These are phyloP conservation scores for Trichogramma evanescens DNA, from an alignment of 2,888 invertebrate species.

Conservation along the genomic window DNA sequence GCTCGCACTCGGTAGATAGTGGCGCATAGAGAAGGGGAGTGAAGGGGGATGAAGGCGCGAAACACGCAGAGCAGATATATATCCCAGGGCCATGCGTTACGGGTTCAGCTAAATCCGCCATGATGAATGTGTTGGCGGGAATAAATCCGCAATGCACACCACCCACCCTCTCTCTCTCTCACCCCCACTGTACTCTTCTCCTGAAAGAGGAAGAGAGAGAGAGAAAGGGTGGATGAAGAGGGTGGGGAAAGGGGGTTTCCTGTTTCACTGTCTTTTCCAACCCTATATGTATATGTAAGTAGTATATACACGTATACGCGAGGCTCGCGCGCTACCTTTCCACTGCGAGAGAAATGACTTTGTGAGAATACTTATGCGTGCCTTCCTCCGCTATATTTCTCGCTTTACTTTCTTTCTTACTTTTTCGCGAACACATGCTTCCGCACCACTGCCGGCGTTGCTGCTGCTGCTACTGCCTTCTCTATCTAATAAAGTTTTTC, in stretches of 20 bases:
- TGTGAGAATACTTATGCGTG: neutral
- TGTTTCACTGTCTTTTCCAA: slow-evolving; percentile 15
- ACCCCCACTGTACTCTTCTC: slow-evolving; percentile 17
- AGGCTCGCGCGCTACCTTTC: neutral
- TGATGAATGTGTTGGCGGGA: slow-evolving; percentile 49
- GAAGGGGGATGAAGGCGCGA: slow-evolving; percentile 7
- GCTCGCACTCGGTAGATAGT: slow-evolving; percentile 1
- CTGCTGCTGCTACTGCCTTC: no score
- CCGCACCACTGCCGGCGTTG: neutral
- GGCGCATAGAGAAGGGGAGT: neutral
- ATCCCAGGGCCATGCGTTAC: slow-evolving; percentile 47
- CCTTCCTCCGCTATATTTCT: neutral
- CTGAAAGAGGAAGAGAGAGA: slow-evolving; percentile 11
- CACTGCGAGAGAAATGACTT: neutral
- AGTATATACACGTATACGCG: slow-evolving; percentile 5
- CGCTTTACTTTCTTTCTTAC: neutral
- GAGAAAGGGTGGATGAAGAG: neutral
- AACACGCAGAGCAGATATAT: slow-evolving; percentile 44
- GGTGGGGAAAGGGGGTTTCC: slow-evolving; percentile 8
- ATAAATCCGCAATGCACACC: slow-evolving; percentile 49
- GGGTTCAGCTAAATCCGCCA: slow-evolving; percentile 49
- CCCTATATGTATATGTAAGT: slow-evolving; percentile 3
- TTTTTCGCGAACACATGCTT: no score
- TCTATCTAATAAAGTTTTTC: no score
- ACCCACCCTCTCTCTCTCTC: slow-evolving; percentile 32